Base-by-base conservation (phyloP, 30 jellyfish, hydroid and myxozoan species). In the Haliclystus octoradiatus region DNA sequence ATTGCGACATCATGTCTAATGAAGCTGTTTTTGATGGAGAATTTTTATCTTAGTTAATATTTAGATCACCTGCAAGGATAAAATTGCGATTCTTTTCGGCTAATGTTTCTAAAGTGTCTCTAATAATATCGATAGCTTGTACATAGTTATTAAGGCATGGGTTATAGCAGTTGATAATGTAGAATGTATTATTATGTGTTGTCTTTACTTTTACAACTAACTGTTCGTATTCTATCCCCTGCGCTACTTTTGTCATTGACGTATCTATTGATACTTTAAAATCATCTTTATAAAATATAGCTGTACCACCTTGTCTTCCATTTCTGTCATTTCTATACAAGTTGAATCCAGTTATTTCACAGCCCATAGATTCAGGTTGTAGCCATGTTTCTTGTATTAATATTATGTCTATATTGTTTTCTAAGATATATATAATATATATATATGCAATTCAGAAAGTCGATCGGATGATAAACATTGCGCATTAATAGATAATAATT, bases 161-260 rank as follows among this genome's bases (percentile, higher is more conserved):
- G 57, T 40, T 40, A 40, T 40, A 40, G 57, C 57, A 40, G 57
- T 40, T 40, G 57, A 40, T 40, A 19, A 40, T 40, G 57, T 40
- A 40, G 19, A 40, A 40, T 5, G 19, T n/a, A n/a, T n/a, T 40
- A 40, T 40, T 9, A 9, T 40, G 57, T 40, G 57, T 5, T 40
- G 57, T 19, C 9, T 40, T 9, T 40, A 40, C 57, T 40, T 40
- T 40, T 19, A 40, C 57, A 40, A 40, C 57, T 19, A 40, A 5
- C 57, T 40, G 57, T 19, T 40, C 57, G 19, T 40, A 40, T 40
- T 40, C 57, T 5, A 40, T 40, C 19, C 57, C 57, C 19, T 40
- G 9, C 9, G 57, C 57, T 40, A 5, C 14, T 40, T 19, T 40
- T 19, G 57, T 40, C 57, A 40, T 9, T 40, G 57, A 40, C 19